These are phyloP conservation scores for Odontophorus gujanensis DNA, from an alignment of 2,113 vertebrate genomes.

Conservation along the genomic window DNA sequence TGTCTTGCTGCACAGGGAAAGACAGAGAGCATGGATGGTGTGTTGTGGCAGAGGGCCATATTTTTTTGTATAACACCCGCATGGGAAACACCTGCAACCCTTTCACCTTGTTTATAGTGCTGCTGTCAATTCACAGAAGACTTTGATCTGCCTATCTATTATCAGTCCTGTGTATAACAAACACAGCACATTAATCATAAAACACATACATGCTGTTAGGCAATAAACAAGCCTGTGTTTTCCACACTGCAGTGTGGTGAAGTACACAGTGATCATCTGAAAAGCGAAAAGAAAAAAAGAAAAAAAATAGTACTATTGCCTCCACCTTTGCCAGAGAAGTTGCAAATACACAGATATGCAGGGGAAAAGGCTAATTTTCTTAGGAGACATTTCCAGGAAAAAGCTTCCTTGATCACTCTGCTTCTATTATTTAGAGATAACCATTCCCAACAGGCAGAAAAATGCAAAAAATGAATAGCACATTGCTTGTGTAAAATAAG, in stretches of 20 bases:
- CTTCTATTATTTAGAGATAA: neutral
- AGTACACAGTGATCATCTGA: slow-evolving; percentile 50
- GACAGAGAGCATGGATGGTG: accelerated
- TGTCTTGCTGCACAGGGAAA: neutral
- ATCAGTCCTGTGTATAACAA: slow-evolving; percentile 35
- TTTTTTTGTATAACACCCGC: neutral
- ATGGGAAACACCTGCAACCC: slow-evolving; percentile 65
- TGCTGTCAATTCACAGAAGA: slow-evolving; percentile 46
- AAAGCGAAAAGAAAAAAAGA: slow-evolving; percentile 12
- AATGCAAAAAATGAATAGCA: accelerated
- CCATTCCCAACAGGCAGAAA: neutral
- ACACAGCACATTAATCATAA: slow-evolving; percentile 42
- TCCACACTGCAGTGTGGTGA: neutral
- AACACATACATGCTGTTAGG: neutral
- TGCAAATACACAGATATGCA: neutral
- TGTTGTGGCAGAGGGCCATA: neutral
- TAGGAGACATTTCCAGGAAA: neutral
- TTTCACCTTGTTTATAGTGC: slow-evolving; percentile 47
- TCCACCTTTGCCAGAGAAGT: neutral
- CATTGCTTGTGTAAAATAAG: neutral
- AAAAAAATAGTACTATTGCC: neutral
- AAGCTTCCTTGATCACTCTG: neutral
- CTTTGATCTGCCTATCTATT: slow-evolving; percentile 70
- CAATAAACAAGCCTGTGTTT: slow-evolving; percentile 49
- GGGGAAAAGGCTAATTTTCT: neutral